phyloP scores from a whole-genome alignment of 2,888 invertebrate species.

The Acleris holmiana region DNA sequence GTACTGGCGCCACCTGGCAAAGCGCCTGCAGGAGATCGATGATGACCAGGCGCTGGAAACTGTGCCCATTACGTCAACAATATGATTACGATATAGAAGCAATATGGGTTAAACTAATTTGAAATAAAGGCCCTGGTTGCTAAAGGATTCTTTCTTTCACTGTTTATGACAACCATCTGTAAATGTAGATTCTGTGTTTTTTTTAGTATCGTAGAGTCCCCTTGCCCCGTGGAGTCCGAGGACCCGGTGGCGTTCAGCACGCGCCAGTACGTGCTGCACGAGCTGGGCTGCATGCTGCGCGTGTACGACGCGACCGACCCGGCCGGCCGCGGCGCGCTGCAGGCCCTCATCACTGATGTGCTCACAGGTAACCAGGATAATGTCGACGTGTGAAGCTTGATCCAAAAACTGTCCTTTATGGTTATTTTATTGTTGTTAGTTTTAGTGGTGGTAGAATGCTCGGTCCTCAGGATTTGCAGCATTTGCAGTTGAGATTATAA shows the following conservation, averaged over 20 bases:
- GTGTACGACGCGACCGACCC: slow-evolving; percentile 86
- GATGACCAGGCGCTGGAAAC: slow-evolving; percentile 84
- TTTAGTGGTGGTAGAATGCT: no score
- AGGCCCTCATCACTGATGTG: slow-evolving; percentile 64
- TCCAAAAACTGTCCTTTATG: no score
- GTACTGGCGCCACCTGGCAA: slow-evolving; percentile 81
- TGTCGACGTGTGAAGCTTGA: no score
- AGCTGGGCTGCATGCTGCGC: slow-evolving; percentile 79
- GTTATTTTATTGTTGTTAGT: no score
- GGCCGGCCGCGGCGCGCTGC: slow-evolving; percentile 71
- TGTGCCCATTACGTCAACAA: slow-evolving; percentile 50
- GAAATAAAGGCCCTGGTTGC: background rate
- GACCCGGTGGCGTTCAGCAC: slow-evolving; percentile 72
- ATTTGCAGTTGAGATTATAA: no score
- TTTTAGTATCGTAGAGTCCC: slow-evolving; percentile 74
- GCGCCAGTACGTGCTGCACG: slow-evolving; percentile 84
- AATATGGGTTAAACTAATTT: no score
- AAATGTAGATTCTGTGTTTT: background rate
- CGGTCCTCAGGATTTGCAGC: no score
- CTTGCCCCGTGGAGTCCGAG: slow-evolving; percentile 63
- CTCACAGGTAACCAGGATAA: slow-evolving; percentile 58
- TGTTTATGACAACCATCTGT: background rate
- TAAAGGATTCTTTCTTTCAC: background rate
- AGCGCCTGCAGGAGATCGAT: slow-evolving; percentile 72
- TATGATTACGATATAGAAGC: no score